Evolutionary conservation across 2,888 invertebrate species (phyloP), one percentile per base, ranked within the genome.

Genomic region (Nemotelus pantherinus): DNA sequence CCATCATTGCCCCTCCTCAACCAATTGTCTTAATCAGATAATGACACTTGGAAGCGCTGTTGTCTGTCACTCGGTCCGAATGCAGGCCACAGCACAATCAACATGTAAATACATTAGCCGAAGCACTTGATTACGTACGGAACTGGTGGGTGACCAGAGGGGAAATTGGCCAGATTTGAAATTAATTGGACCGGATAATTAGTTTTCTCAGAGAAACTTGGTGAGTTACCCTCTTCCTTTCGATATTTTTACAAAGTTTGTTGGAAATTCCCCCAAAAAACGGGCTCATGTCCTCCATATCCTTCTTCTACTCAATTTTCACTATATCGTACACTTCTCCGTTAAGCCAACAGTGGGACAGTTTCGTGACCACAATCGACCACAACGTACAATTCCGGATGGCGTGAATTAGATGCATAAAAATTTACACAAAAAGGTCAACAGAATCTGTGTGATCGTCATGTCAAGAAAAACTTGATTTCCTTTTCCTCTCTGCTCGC

Each of bases 1-100:
- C 55, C 55, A 43, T 55, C 70, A 65, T 65, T 47, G 10, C 70
- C 70, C 70, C 70, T 55, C 70, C 55, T 70, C n/a, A 55, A 55
- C 70, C 70, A 70, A 70, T 70, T 70, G 70, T 70, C 70, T 70
- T 70, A 70, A 70, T 70, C 70, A 70, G 70, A 70, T 70, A 70
- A 70, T 70, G 43, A 55, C 70, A 50, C 70, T 70, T 70, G 70
- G 50, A 70, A 70, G 70, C 25, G 57, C 10, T 55, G 47, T 41
- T 70, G 70, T 70, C 70, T 55, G 70, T 70, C 53, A 70, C 47
- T 70, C 41, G 53, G 58, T n/a, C 41, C 25, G 25, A 60, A 43
- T n/a, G 25, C 58, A 25, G 25, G 58, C 58, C 58, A 7, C 25
- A 60, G 7, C 60, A 43, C 7, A 50, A 50, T 50, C 50, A 9